phyloP scores from a whole-genome alignment of 2,797 vertebrate genomes.

The Limnodromus scolopaceus region DNA sequence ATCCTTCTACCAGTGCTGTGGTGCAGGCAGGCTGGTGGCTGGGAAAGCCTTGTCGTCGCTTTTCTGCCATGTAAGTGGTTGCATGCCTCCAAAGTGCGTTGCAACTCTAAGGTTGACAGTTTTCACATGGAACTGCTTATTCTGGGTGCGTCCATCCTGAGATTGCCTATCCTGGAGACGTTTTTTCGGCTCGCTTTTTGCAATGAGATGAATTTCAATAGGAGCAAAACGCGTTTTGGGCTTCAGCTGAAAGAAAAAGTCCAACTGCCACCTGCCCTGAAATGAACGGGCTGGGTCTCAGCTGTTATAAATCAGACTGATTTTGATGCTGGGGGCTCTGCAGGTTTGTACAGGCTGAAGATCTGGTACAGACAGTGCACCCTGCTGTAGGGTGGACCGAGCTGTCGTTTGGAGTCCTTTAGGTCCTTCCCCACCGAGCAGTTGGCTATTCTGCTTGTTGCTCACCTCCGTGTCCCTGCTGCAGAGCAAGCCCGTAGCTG shows the following conservation, averaged over 20 bases:
- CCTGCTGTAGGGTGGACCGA: background rate
- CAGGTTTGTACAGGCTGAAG: background rate
- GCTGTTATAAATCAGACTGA: background rate
- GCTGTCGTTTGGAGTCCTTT: background rate
- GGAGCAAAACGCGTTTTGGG: background rate
- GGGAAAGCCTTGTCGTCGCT: background rate
- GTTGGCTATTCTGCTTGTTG: background rate
- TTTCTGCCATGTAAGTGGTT: background rate
- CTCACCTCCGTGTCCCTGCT: background rate
- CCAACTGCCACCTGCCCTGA: fast-evolving
- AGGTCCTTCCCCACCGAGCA: background rate
- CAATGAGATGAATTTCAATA: background rate
- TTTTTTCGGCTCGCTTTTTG: background rate
- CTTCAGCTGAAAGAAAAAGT: background rate
- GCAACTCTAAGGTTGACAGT: background rate
- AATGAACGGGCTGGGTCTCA: background rate
- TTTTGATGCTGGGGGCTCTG: background rate
- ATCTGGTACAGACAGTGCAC: no score
- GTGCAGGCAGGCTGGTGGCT: background rate
- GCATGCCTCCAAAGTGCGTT: background rate
- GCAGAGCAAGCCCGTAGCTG: background rate
- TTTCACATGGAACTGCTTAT: background rate
- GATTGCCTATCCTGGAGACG: background rate
- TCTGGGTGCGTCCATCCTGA: background rate
- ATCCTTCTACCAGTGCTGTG: background rate